Evolutionary conservation across 2,797 vertebrate genomes (phyloP), one percentile per base, ranked within the genome.

Genomic region (Bradypodion pumilum): DNA sequence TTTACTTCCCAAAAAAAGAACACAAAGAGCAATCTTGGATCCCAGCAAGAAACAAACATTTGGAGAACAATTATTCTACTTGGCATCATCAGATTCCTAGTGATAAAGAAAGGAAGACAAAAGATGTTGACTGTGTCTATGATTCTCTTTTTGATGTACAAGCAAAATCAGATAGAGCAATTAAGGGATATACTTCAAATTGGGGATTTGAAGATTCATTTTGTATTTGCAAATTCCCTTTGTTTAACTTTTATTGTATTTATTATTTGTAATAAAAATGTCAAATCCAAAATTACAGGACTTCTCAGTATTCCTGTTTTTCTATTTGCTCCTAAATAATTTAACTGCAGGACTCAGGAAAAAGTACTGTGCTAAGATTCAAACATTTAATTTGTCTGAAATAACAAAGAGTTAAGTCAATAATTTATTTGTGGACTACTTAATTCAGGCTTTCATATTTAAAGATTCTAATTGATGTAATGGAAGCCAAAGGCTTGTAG

Each of bases 241-340:
- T 66, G 56, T 79, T 86, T 74, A n/a, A n/a, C n/a, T n/a, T n/a
- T n/a, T n/a, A n/a, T n/a, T n/a, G n/a, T n/a, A n/a, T n/a, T n/a
- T n/a, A n/a, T n/a, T n/a, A n/a, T n/a, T n/a, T n/a, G n/a, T n/a
- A n/a, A n/a, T n/a, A n/a, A n/a, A n/a, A n/a, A 60, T 37, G 78
- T 12, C 23, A 78, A 85, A n/a, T 4, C 29, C 49, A 62, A 37
- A 70, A 70, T 80, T 80, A 81, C 76, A 68, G 66, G 79, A 65
- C 37, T 52, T 6, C 59, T 60, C 69, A 80, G 7, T 69, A 87
- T 62, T 83, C 80, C 52, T 89, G 35, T n/a, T 70, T 84, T 29
- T 91, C 52, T 42, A 78, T 78, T 56, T 32, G 19, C 46, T 88
- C 82, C 78, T 40, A 86, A 84, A 77, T 63, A 80, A 44, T 7